Evolutionary conservation across 2,888 invertebrate species (phyloP).

Genomic region (Halictus ligatus): DNA sequence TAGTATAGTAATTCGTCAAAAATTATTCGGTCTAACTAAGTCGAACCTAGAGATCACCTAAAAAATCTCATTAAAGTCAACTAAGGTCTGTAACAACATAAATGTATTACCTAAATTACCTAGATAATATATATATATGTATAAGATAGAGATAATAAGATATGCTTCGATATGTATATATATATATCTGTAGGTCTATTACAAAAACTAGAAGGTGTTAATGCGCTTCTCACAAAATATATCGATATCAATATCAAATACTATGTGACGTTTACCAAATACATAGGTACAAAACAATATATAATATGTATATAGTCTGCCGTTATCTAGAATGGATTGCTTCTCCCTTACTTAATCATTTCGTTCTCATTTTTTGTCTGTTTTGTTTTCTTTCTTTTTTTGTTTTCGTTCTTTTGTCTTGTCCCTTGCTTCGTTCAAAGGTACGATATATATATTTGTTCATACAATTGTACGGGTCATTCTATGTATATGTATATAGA

Average conservation of each 20-base stretch:
- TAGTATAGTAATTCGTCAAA: constrained; percentile 76
- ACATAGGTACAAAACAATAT: constrained; percentile 80
- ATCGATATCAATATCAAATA: constrained; percentile 81
- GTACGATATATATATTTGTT: constrained; percentile 65
- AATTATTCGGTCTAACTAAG: constrained; percentile 81
- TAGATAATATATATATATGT: constrained; percentile 65
- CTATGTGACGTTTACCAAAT: constrained; percentile 79
- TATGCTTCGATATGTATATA: constrained; percentile 77
- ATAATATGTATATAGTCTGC: constrained; percentile 71
- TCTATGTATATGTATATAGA: constrained; percentile 63
- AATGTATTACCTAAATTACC: constrained; percentile 73
- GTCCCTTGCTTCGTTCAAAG: constrained; percentile 49
- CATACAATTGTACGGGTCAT: constrained; percentile 59
- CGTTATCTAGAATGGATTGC: constrained; percentile 73
- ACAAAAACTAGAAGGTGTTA: constrained; percentile 80
- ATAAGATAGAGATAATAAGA: constrained; percentile 72
- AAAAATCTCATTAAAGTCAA: constrained; percentile 65
- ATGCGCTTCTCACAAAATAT: constrained; percentile 83
- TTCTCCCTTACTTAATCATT: background rate
- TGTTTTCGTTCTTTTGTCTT: constrained; percentile 7
- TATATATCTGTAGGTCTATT: constrained; percentile 80
- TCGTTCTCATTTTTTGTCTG: constrained; percentile 6
- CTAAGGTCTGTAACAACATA: constrained; percentile 73
- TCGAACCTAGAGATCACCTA: constrained; percentile 80
- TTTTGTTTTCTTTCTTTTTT: constrained; percentile 12